Percentiles rank a stretch among this genome's conserved stretches.
Evolutionary conservation across 1,140 invertebrate genomes (phyloP).

Genomic region (Ylistrum balloti): DNA sequence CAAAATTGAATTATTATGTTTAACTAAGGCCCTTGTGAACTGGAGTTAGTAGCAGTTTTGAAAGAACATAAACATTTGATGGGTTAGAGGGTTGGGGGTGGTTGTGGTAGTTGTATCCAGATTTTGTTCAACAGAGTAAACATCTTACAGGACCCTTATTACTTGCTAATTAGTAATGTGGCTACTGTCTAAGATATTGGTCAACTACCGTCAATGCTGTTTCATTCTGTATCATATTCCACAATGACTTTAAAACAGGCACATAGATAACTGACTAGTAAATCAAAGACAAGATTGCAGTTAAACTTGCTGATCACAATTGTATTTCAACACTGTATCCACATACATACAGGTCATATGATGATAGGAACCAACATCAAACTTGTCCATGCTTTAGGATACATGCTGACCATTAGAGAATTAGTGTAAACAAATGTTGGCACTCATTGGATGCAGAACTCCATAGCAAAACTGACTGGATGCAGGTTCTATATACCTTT

Average conservation of each 20-base stretch:
- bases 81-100: no score
- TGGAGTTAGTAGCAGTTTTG: no score
- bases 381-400: not conserved
- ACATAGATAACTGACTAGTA: not conserved
- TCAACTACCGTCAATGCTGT: not conserved
- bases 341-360: not conserved
- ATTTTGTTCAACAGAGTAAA: no score
- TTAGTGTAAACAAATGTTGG: not conserved
- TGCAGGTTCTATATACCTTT: constrained; percentile 16
- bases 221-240: not conserved
- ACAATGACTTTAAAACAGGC: not conserved
- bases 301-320: no score
- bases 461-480: not conserved
- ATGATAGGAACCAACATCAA: not conserved
- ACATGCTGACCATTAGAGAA: not conserved
- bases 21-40: no score
- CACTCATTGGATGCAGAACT: not conserved
- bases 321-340: no score
- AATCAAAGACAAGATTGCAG: no score
- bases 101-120: no score
- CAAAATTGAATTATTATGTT: no score
- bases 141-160: not conserved
- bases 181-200: not conserved
- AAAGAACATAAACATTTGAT: no score
- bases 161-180: constrained; percentile 3